Base-by-base conservation (phyloP, 2,888 invertebrate species). In the Papilio elwesi region DNA sequence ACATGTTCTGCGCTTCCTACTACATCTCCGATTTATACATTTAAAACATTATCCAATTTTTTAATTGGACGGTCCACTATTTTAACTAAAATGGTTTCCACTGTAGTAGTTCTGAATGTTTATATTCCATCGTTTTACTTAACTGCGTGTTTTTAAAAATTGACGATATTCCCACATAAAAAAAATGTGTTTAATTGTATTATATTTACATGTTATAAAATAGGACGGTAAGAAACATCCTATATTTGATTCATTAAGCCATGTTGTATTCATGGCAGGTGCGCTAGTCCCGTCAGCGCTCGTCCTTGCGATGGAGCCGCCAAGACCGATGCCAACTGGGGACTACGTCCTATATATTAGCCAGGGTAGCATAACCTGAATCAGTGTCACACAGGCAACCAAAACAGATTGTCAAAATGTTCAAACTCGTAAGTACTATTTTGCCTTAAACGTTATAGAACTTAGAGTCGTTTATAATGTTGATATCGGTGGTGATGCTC, bases 381-480 rank as follows among this genome's bases (percentile, higher is more conserved):
- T 87, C 89, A 92, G 88, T 92, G 81, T 83, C 84, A 79, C 75
- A 82, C 81, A 76, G 78, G 84, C 85, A 77, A 75, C 73, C 80
- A 76, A 82, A 83, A 84, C 81, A 82, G 84, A 83, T 84, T 79
- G 81, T 79, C 88, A 94, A 89, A 82, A 94, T 94, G 94, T 94
- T 91, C 88, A 94, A 94, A 88, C 87, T 89, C 80, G 94, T 94
- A 82, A 93, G 94, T 91, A 83, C 65, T 70, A 66, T 70, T 75
- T 64, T 59, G n/a, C 9, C 13, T 59, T 59, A 43, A 43, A 7
- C 38, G 1, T 9, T 26, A 59, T 75, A 7, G 13, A 7, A 51
- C 7, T 36, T 36, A 49, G n/a, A 52, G 69, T 65, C 72, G 59
- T 55, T 64, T 57, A 65, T 69, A 62, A 36, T 13, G 8, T 26